phyloP scores from a whole-genome alignment of 2,113 vertebrate species.

The Phaethornis superciliosus region DNA sequence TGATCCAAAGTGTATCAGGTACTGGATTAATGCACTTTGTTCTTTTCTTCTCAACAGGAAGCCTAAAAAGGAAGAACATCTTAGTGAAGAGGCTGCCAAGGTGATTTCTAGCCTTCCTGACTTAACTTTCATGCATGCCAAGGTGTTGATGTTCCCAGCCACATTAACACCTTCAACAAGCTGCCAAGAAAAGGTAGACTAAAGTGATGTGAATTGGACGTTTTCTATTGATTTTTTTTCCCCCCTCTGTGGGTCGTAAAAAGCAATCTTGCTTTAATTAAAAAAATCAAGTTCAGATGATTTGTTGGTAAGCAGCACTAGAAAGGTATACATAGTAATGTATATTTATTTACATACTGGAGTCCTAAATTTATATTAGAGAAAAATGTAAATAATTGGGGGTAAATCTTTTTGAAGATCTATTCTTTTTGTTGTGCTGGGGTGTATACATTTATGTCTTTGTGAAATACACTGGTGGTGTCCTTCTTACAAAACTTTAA shows the following conservation, averaged over 20 bases:
- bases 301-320: conserved; percentile 85
- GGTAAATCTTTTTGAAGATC: conserved; percentile 82
- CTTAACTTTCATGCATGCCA: conserved; percentile 93
- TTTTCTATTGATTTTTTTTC: conserved; percentile 64
- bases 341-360: conserved; percentile 89
- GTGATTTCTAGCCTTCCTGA: conserved; percentile 88
- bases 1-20: background rate
- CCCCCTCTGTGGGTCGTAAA: conserved; percentile 56
- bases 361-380: conserved; percentile 87
- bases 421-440: conserved; percentile 83
- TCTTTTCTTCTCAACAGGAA: conserved; percentile 79
- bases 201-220: conserved; percentile 67
- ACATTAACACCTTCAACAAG: conserved; percentile 85
- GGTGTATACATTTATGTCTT: conserved; percentile 85
- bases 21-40: conserved; percentile 37
- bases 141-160: conserved; percentile 93
- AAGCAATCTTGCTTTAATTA: conserved; percentile 79
- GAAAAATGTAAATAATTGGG: conserved; percentile 90
- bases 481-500: conserved; percentile 82
- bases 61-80: conserved; percentile 90
- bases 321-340: conserved; percentile 86
- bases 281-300: conserved; percentile 77
- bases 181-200: conserved; percentile 78
- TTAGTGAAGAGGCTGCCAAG: conserved; percentile 89
- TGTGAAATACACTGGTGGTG: conserved; percentile 89